A percentile compares a stretch with the other conserved stretches of the same genome.
Evolutionary conservation across 2,888 invertebrate genomes (phyloP).

Genomic region (Aethes cnicana): DNA sequence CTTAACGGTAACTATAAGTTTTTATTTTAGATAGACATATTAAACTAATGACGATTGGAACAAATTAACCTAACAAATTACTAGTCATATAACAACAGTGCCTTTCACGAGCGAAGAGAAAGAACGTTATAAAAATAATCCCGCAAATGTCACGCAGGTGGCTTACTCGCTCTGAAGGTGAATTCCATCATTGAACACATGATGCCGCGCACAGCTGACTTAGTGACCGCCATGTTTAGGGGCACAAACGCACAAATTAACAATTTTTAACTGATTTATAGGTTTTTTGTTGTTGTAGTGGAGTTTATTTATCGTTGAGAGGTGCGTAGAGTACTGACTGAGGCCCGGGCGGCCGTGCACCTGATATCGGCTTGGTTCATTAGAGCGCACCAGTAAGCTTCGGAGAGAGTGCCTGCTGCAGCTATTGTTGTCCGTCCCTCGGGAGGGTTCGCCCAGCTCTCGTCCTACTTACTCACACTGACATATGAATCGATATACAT

Average conservation of each 20-base stretch:
- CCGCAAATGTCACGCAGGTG: conserved; percentile 22
- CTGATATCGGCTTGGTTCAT: conserved; percentile 65
- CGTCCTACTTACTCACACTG: conserved; percentile 60
- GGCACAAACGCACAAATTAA: background rate
- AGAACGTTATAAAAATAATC: conserved; percentile 22
- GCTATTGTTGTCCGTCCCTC: conserved; percentile 77
- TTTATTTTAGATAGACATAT: conserved; percentile 34
- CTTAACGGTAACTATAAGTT: conserved; percentile 43
- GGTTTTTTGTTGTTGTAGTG: background rate
- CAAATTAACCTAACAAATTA: conserved; percentile 31
- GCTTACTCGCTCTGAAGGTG: conserved; percentile 80
- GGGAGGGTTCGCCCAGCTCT: conserved; percentile 64
- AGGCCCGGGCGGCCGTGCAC: conserved; percentile 48
- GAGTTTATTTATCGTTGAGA: conserved; percentile 46
- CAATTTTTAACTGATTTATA: conserved; percentile 17
- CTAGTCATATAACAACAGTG: conserved; percentile 14
- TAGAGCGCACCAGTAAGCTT: conserved; percentile 75
- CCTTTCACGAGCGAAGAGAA: conserved; percentile 31
- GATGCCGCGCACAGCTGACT: conserved; percentile 72
- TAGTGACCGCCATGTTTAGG: conserved; percentile 65
- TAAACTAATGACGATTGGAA: conserved; percentile 38
- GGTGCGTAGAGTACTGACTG: conserved; percentile 65
- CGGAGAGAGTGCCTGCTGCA: conserved; percentile 65
- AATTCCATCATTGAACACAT: conserved; percentile 79
- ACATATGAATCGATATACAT: conserved; percentile 55